Conservation (phyloP, 2,797 vertebrate genomes). For the Borostomias antarcticus region DNA sequence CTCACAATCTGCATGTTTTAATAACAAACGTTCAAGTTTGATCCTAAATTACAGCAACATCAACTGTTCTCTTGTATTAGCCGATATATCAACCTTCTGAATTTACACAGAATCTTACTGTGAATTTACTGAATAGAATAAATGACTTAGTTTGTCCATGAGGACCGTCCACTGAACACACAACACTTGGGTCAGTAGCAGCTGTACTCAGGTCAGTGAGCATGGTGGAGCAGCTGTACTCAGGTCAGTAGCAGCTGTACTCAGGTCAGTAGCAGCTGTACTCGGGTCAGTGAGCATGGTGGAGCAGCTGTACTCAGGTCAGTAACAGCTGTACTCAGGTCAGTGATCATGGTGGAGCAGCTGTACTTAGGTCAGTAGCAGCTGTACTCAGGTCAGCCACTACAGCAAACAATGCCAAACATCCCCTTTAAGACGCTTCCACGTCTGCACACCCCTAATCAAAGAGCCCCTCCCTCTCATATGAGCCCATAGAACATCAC, state of each 20-base stretch:
- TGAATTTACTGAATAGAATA: background rate
- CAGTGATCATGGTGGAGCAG: background rate
- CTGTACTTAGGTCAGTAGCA: background rate
- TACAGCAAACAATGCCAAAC: no score
- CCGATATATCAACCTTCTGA: no score
- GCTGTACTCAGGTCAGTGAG: conserved; percentile 1
- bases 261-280: no score
- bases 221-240: background rate
- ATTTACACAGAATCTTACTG: background rate
- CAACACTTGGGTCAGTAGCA: no score
- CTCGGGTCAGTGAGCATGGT: background rate
- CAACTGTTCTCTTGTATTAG: background rate
- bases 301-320: background rate
- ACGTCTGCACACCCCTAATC: background rate
- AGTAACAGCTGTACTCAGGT: background rate
- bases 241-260: background rate
- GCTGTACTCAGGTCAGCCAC: background rate
- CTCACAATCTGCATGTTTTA: background rate
- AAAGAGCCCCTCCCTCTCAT: background rate
- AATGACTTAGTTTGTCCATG: background rate
- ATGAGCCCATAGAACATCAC: background rate
- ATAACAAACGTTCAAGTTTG: background rate
- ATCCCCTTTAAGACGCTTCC: background rate
- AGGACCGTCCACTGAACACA: background rate
- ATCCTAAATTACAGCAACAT: background rate